These are phyloP conservation scores for Mayetiola destructor DNA, from an alignment of 2,888 invertebrate genomes.

Conservation along the genomic window DNA sequence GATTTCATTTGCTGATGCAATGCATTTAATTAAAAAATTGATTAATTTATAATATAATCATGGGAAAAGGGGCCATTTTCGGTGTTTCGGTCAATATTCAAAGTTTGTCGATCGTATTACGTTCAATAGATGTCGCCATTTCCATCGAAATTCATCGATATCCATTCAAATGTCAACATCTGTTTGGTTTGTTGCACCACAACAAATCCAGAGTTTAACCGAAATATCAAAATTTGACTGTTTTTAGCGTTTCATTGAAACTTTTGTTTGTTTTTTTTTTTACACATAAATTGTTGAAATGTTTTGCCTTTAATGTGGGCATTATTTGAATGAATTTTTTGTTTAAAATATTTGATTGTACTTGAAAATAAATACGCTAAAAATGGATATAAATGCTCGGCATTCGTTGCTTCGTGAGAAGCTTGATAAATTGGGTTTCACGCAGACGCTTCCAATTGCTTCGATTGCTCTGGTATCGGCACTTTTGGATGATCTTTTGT, in stretches of 20 bases:
- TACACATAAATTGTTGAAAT: not conserved
- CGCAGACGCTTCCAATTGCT: slow-evolving; percentile 57
- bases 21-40: too few relatives aligned
- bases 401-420: slow-evolving; percentile 40
- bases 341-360: not conserved
- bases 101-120: too few relatives aligned
- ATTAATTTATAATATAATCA: too few relatives aligned
- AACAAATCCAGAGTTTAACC: too few relatives aligned
- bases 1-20: too few relatives aligned
- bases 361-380: not conserved
- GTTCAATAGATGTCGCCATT: too few relatives aligned
- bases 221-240: not conserved
- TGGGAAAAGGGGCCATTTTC: too few relatives aligned
- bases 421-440: slow-evolving; percentile 70
- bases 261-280: not conserved
- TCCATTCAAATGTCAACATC: too few relatives aligned
- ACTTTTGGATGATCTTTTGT: slow-evolving; percentile 65
- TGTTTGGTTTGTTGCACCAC: too few relatives aligned
- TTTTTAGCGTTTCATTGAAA: not conserved
- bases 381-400: slow-evolving; percentile 7
- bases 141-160: too few relatives aligned
- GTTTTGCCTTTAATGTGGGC: not conserved
- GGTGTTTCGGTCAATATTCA: too few relatives aligned
- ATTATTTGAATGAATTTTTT: not conserved
- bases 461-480: slow-evolving; percentile 67